Base-by-base conservation (phyloP, 2,113 vertebrate genomes). In the Leiothrix lutea region DNA sequence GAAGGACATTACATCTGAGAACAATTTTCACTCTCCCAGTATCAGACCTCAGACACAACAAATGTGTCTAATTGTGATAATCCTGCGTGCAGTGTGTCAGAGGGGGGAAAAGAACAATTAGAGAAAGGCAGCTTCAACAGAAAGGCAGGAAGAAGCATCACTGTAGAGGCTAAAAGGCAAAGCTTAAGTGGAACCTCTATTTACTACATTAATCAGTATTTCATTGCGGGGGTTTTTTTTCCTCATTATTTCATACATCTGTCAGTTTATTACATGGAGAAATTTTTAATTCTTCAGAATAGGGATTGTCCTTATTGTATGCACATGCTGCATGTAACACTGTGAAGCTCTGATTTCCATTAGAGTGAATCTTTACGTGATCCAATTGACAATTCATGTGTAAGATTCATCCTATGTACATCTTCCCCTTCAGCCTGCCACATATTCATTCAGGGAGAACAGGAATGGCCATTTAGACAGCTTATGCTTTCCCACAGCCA, bases 301-400 rank as follows among this genome's bases (percentile, higher is more conserved):
- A n/a, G 8, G 26, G 38, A 38, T 13, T 71, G 51, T 38, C 54
- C 16, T 73, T 82, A 86, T 7, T 54, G 38, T 28, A 94, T 6
- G 31, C 35, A 70, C 54, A 66, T 35, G 11, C 58, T 57, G 67
- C 31, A 80, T 31, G 13, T 69, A 80, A 85, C 57, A 75, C 64
- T 26, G 73, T 16, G 47, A 93, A 90, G 82, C 72, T 91, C 81
- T 51, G 22, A 70, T 93, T 97, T 97, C 96, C 96, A 93, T 73
- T 29, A 90, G 86, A 97, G 91, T 66, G 92, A 70, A 84, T 56
- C 91, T 94, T 93, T 78, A 95, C 6, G 18, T 84, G 95, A 95
- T 95, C 96, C 91, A 97, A 92, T 94, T 97, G 88, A 94, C 94
- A 96, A 96, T 24, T 97, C 94, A 95, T 92, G 95, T 97, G 95